These are phyloP conservation scores for Coreoperca whiteheadi DNA, from an alignment of 2,113 vertebrate species.

Conservation along the genomic window DNA sequence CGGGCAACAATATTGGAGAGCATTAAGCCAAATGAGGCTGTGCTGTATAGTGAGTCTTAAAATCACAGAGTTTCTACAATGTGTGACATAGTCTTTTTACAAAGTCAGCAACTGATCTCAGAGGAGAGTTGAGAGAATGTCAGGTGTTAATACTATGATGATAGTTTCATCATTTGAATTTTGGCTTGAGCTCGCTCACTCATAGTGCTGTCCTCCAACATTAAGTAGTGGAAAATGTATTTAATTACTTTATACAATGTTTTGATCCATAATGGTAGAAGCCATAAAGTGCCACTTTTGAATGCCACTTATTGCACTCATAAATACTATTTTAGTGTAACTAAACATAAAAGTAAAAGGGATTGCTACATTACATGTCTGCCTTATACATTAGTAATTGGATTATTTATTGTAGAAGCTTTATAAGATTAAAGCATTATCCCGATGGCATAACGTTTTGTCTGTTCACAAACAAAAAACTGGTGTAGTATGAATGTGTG, in stretches of 20 bases:
- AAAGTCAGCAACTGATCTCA: neutral
- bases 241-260: no score
- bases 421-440: neutral
- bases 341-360: neutral
- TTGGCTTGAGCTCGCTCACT: neutral
- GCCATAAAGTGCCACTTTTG: neutral
- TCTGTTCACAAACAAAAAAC: neutral
- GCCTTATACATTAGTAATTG: neutral
- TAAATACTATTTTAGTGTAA: neutral
- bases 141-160: neutral
- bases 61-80: neutral
- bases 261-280: neutral
- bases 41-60: neutral
- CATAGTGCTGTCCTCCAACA: neutral
- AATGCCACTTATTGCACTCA: neutral
- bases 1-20: neutral
- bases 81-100: neutral
- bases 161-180: neutral
- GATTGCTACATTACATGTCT: neutral
- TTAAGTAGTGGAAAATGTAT: neutral
- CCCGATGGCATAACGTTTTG: neutral
- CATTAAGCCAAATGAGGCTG: neutral
- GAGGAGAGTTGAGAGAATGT: neutral
- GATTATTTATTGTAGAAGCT: neutral
- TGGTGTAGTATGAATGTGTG: neutral